Evolutionary conservation across 2,113 vertebrate genomes (phyloP).

Genomic region (Corvus moneduloides): DNA sequence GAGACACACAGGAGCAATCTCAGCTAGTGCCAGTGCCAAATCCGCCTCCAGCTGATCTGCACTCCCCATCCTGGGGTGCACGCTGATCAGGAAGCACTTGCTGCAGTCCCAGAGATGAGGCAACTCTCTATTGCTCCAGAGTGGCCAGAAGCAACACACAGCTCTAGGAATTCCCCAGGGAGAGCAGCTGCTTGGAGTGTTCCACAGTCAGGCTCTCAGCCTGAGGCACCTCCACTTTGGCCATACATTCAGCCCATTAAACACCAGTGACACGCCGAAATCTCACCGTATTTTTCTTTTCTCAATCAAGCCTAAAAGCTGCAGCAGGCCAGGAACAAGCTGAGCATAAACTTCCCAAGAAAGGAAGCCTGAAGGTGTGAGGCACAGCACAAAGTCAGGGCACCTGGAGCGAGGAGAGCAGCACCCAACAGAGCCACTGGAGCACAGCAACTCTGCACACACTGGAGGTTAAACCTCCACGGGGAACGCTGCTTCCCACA

Average conservation of each 20-base stretch:
- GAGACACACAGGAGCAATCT: background rate
- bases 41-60: background rate
- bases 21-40: background rate
- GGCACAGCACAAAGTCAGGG: background rate
- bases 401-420: background rate
- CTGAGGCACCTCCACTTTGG: background rate
- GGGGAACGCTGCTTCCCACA: fast-evolving
- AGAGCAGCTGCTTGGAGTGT: background rate
- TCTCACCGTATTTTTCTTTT: background rate
- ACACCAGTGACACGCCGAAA: fast-evolving
- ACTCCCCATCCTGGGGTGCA: background rate
- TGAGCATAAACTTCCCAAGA: background rate
- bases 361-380: background rate
- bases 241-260: background rate
- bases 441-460: background rate
- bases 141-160: background rate
- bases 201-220: background rate
- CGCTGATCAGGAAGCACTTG: background rate
- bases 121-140: background rate
- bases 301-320: background rate
- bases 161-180: background rate
- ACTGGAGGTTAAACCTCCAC: background rate
- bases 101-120: background rate
- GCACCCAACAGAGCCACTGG: background rate
- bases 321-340: background rate